Conservation (phyloP, 37 sponge, comb jelly and placozoan species). For the Petrosia ficiformis region DNA sequence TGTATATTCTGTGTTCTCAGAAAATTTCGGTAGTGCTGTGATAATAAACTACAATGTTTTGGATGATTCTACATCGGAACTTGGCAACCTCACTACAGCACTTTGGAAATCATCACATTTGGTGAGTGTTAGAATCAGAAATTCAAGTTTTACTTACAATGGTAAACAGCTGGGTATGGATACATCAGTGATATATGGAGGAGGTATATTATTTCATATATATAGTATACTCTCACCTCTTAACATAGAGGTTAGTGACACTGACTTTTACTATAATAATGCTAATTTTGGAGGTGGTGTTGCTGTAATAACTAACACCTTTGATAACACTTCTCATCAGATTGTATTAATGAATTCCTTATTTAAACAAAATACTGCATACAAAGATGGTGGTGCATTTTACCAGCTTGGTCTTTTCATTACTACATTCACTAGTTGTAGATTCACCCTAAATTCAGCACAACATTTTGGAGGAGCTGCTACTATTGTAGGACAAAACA, state of each 20-base stretch:
- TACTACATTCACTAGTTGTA: not conserved
- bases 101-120: not conserved
- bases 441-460: not conserved
- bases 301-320: not conserved
- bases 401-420: not conserved
- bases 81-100: no score
- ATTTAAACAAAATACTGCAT: not conserved
- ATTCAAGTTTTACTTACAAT: not conserved
- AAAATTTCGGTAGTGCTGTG: not conserved
- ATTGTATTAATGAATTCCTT: not conserved
- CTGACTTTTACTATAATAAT: not conserved
- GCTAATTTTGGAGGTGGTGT: slow-evolving; percentile 5
- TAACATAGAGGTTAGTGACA: not conserved
- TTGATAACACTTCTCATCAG: not conserved
- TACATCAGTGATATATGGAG: not conserved
- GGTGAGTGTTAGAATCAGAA: not conserved
- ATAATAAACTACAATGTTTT: no score
- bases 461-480: not conserved
- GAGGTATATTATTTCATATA: not conserved
- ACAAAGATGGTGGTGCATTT: not conserved
- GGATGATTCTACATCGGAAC: no score
- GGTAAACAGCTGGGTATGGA: not conserved
- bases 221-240: not conserved
- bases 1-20: not conserved
- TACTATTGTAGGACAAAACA: no score